Evolutionary conservation across 2,113 vertebrate species (phyloP).

Genomic region (Mirounga angustirostris): DNA sequence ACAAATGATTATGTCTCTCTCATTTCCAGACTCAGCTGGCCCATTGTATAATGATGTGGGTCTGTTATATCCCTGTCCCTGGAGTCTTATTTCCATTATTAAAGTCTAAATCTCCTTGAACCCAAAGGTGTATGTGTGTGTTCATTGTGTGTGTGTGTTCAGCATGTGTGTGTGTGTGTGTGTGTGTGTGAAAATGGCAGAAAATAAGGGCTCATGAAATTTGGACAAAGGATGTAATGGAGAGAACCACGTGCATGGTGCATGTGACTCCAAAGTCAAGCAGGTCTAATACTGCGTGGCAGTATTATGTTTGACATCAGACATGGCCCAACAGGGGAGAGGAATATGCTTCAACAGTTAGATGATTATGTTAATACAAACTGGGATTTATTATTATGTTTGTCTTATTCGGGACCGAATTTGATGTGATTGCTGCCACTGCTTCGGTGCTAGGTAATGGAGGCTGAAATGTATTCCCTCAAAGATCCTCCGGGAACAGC

Average conservation of each 20-base stretch:
- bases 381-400: constrained; percentile 79
- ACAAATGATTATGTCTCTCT: background rate
- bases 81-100: background rate
- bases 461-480: constrained; percentile 63
- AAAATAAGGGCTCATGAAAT: constrained; percentile 43
- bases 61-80: background rate
- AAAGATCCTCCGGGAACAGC: constrained; percentile 41
- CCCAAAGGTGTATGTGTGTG: fast-evolving
- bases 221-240: background rate
- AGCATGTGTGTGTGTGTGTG: too few relatives aligned
- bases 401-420: constrained; percentile 73
- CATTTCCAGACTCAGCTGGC: background rate
- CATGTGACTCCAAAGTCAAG: constrained; percentile 33
- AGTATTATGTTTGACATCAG: constrained; percentile 51
- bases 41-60: background rate
- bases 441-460: background rate
- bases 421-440: constrained; percentile 75
- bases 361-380: constrained; percentile 85
- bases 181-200: background rate
- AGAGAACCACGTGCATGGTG: constrained; percentile 52
- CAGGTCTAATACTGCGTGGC: fast-evolving
- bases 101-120: background rate
- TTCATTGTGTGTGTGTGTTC: background rate
- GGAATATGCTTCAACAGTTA: constrained; percentile 81
- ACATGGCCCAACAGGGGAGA: constrained; percentile 53